Percentiles rank a stretch among this genome's conserved stretches.
These are phyloP conservation scores for Cygnus buccinator DNA, from an alignment of 2,113 vertebrate species.

Conservation along the genomic window DNA sequence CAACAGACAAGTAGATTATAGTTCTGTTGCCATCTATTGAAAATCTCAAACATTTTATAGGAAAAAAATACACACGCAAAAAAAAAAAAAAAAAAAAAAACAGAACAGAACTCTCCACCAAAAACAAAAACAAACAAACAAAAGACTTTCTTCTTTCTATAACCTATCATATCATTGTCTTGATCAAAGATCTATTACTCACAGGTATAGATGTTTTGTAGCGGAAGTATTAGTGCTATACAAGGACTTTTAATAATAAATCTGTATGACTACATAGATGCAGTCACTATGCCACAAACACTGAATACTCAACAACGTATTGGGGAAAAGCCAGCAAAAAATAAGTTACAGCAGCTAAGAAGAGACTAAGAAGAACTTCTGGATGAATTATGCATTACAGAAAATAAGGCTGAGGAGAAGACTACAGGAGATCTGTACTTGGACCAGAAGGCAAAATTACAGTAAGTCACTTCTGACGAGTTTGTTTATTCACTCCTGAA, in stretches of 20 bases:
- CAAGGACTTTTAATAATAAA: neutral
- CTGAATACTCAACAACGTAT: neutral
- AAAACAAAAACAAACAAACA: neutral
- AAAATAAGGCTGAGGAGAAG: neutral
- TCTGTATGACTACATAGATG: neutral
- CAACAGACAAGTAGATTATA: neutral
- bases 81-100: too few species aligned
- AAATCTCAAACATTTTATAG: constrained; percentile 5
- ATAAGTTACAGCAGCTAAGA: neutral
- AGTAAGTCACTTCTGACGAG: neutral
- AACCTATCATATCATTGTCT: neutral
- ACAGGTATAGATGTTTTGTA: neutral
- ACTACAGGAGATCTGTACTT: neutral
- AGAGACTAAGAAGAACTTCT: neutral
- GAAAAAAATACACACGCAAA: neutral
- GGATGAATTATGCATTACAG: neutral
- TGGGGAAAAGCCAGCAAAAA: neutral
- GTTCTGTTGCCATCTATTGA: constrained; percentile 5
- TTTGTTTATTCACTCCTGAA: neutral
- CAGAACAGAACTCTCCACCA: neutral
- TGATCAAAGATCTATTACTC: neutral
- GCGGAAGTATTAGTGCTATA: neutral
- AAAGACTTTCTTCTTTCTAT: neutral
- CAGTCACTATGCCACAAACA: neutral
- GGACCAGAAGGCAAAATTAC: neutral